Evolutionary conservation across 2,888 invertebrate species (phyloP).

Genomic region (Cryptus viduatorius): DNA sequence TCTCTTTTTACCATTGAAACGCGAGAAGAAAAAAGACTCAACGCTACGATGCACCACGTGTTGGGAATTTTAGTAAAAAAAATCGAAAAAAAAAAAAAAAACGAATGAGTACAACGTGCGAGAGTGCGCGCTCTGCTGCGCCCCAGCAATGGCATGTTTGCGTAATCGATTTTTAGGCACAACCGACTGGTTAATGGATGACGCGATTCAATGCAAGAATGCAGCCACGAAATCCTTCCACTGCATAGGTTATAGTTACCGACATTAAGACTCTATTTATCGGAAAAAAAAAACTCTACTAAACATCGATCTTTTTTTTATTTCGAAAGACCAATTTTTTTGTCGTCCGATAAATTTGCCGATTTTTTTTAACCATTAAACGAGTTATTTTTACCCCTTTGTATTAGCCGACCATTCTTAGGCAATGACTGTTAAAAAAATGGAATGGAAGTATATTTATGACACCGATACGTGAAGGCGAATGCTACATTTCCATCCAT

Average conservation of each 20-base stretch:
- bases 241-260: neutral
- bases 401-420: no score
- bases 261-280: no score
- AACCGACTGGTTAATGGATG: constrained; percentile 19
- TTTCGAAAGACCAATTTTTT: no score
- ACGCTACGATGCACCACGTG: constrained; percentile 23
- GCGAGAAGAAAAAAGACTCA: constrained; percentile 11
- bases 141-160: constrained; percentile 25
- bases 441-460: no score
- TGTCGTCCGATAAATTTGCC: no score
- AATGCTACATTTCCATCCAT: no score
- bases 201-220: constrained; percentile 27
- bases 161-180: constrained; percentile 56
- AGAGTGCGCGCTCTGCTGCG: constrained; percentile 27
- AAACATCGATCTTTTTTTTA: no score
- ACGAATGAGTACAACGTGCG: constrained; percentile 2
- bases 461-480: no score
- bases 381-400: no score
- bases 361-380: no score
- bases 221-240: neutral
- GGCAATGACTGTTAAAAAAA: no score
- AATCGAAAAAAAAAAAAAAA: neutral
- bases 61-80: neutral
- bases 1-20: neutral
- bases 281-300: no score